Base-by-base conservation (phyloP, 1,140 invertebrate genomes). In the Pollicipes pollicipes region DNA sequence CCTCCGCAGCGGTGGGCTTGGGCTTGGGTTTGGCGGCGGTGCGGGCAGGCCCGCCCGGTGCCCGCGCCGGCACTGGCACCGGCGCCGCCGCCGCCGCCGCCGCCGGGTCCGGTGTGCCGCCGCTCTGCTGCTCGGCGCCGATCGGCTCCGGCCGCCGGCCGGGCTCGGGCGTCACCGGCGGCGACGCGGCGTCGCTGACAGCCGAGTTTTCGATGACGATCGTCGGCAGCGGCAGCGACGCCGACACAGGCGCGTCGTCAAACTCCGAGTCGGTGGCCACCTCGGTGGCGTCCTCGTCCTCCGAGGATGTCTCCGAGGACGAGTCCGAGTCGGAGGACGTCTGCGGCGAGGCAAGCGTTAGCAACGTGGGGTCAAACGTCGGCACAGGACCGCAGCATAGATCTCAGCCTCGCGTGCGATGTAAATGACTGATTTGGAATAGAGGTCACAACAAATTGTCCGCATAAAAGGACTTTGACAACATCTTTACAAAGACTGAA, bases 221-320 rank as follows among this genome's bases (percentile, higher is more conserved):
- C n/a, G 78, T 78, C 17, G 80, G 80, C 68, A 81, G 79, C 63
- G 75, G 75, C 24, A 76, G 77, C 0, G 73, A 71, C 0, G 75
- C 75, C 27, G 75, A 75, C 45, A 72, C 70, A 29, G 74, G 74
- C 30, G 76, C 73, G 32, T 90, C 87, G 70, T 90, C 90, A 76
- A 93, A 93, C 78, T 94, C 91, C 6, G 90, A 93, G 78, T 94
- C 91, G 0, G 91, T 94, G 68, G 90, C 91, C 72, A 94, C 91
- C 82, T 93, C 91, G 0, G 90, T 93, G 2, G 90, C 90, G 21
- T 87, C 85, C 76, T 86, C 85, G 28, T 27, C 28, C 27, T 64
- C 63, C 21, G 24, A 64, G 24, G n/a, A 27, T 8, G 27, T 24
- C n/a, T 29, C 28, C 27, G 27, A 28, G 64, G 27, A 28, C 27